Evolutionary conservation across 1,140 invertebrate species (phyloP).

Genomic region (Phymorhynchus buccinoides): DNA sequence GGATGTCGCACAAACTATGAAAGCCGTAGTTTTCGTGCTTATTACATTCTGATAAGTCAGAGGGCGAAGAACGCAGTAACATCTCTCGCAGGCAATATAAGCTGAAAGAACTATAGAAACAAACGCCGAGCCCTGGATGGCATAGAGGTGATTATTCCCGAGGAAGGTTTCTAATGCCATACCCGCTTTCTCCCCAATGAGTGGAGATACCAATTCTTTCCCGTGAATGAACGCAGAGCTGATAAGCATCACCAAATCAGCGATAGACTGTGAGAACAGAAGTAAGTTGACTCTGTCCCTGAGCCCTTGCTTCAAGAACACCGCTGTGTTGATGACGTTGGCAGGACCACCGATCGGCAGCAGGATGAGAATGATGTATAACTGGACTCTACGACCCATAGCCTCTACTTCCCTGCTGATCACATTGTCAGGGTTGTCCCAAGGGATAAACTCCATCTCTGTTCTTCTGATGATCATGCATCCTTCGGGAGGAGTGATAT

Average conservation of each 20-base stretch:
- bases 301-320: neutral
- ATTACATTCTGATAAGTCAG: neutral
- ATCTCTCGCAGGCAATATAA: neutral
- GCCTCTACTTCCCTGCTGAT: neutral
- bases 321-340: slow-evolving; percentile 17
- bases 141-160: neutral
- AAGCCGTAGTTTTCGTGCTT: neutral
- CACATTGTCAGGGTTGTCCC: neutral
- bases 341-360: neutral
- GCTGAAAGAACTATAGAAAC: neutral
- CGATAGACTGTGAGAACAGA: neutral
- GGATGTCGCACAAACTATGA: neutral
- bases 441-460: neutral
- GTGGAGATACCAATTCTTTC: neutral
- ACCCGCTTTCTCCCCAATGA: neutral
- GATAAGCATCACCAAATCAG: neutral
- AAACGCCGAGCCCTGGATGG: neutral
- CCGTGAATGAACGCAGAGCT: neutral
- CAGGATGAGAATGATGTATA: neutral
- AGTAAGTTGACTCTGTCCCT: neutral
- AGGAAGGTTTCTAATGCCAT: neutral
- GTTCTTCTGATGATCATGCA: too few relatives aligned
- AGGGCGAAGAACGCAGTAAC: neutral
- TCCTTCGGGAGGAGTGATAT: too few relatives aligned
- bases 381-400: neutral